phyloP scores from a whole-genome alignment of 2,113 vertebrate genomes.

The Mustela lutreola region DNA sequence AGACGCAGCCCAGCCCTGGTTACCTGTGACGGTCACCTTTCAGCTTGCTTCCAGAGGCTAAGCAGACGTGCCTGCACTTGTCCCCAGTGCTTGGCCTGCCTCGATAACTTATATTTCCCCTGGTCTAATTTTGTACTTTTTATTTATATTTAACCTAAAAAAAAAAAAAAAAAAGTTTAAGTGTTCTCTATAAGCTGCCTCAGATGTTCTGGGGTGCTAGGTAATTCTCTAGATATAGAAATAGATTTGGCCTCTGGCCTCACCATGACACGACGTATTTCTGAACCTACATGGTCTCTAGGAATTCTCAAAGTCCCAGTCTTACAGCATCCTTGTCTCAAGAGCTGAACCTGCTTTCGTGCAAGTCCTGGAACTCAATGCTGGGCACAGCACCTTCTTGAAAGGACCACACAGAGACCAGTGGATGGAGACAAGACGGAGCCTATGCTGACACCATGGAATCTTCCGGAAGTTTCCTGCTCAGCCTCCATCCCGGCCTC shows the following conservation, averaged over 20 bases:
- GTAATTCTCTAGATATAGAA: slow-evolving; percentile 43
- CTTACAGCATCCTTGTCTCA: neutral
- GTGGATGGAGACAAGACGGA: neutral
- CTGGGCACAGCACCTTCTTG: neutral
- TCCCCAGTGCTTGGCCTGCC: neutral
- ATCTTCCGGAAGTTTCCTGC: neutral
- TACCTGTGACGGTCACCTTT: neutral
- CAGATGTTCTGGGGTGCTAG: neutral
- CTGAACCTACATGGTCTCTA: neutral
- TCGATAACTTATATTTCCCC: slow-evolving; percentile 63
- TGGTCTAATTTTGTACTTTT: slow-evolving; percentile 43
- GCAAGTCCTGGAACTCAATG: neutral
- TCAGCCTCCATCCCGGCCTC: neutral
- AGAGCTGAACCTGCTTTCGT: neutral
- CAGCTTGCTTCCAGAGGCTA: neutral
- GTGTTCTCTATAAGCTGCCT: neutral
- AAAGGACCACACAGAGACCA: neutral
- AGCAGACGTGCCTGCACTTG: accelerated
- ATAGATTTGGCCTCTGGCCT: neutral
- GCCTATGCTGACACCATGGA: neutral
- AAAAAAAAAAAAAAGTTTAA: neutral
- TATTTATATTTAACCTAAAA: slow-evolving; percentile 54
- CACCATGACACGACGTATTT: neutral
- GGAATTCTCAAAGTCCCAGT: no score
- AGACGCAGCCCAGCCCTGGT: neutral